Conservation (phyloP, 2,888 invertebrate genomes). For the Platycheirus albimanus region DNA sequence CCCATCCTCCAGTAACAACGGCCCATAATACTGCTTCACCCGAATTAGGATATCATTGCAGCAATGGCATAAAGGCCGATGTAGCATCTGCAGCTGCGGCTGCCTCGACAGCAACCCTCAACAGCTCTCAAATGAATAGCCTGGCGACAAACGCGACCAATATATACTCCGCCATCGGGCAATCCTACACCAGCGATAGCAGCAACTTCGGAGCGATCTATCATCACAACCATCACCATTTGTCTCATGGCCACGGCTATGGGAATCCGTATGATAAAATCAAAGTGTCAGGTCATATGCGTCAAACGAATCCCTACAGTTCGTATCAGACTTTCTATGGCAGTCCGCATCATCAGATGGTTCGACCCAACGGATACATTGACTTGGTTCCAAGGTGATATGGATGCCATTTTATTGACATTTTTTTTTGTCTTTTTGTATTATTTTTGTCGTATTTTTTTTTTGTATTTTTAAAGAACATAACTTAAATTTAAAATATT, state of each 20-base stretch:
- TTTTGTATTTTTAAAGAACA: constrained; percentile 10
- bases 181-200: constrained; percentile 81
- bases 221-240: constrained; percentile 81
- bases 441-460: constrained; percentile 45
- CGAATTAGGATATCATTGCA: constrained; percentile 76
- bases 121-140: constrained; percentile 71
- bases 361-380: constrained; percentile 81
- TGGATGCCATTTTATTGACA: neutral
- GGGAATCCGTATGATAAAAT: constrained; percentile 82
- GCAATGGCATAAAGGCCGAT: constrained; percentile 62
- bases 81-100: constrained; percentile 59
- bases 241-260: constrained; percentile 76
- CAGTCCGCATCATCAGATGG: constrained; percentile 79
- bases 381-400: constrained; percentile 82
- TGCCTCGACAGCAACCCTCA: constrained; percentile 65
- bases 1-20: constrained; percentile 70
- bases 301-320: constrained; percentile 79
- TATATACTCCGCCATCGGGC: constrained; percentile 80
- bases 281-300: constrained; percentile 78
- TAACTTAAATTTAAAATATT: constrained; percentile 44
- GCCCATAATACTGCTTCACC: constrained; percentile 80
- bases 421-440: too few relatives aligned
- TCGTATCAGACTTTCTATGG: constrained; percentile 82
- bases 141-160: constrained; percentile 77
- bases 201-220: constrained; percentile 83